Percentiles rank a stretch among this genome's conserved stretches.
Conservation (phyloP, 30 jellyfish, hydroid and myxozoan species). For the Phacellophora camtschatica region DNA sequence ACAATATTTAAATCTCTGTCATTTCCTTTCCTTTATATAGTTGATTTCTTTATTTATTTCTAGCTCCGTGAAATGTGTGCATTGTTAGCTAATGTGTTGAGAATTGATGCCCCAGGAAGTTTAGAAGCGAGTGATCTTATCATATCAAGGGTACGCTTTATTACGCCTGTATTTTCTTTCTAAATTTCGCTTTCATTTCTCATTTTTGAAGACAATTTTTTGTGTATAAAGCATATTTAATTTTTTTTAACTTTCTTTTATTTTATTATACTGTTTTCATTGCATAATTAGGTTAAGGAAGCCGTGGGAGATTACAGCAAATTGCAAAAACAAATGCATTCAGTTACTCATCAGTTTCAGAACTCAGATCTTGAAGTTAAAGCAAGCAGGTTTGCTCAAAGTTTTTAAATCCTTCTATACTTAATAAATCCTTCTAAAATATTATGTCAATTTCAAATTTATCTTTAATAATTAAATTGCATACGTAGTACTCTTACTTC, state of each 20-base stretch:
- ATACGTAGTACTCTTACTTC: no score
- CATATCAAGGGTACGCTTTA: conserved; percentile 60
- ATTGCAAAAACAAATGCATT: conserved; percentile 36
- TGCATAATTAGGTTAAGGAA: conserved; percentile 58
- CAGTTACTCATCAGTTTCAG: conserved; percentile 34
- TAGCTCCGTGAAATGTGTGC: conserved; percentile 77
- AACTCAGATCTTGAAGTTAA: conserved; percentile 74
- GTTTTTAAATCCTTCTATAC: no score
- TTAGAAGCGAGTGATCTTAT: conserved; percentile 57
- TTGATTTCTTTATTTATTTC: background rate
- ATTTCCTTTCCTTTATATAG: background rate
- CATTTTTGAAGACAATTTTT: no score
- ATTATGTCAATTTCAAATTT: no score
- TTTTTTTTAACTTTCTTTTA: no score
- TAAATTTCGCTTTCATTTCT: no score
- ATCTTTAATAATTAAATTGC: no score
- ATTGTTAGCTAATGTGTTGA: conserved; percentile 42
- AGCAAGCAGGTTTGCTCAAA: conserved; percentile 83
- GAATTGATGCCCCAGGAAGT: conserved; percentile 65
- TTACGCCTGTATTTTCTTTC: no score
- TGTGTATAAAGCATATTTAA: no score
- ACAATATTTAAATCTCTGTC: no score
- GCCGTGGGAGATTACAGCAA: conserved; percentile 52
- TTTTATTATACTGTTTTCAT: no score
- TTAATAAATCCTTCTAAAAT: no score